Percentiles rank a stretch among this genome's conserved stretches.
Evolutionary conservation across 2,888 invertebrate genomes (phyloP).

Genomic region (Teleiodes luculella): DNA sequence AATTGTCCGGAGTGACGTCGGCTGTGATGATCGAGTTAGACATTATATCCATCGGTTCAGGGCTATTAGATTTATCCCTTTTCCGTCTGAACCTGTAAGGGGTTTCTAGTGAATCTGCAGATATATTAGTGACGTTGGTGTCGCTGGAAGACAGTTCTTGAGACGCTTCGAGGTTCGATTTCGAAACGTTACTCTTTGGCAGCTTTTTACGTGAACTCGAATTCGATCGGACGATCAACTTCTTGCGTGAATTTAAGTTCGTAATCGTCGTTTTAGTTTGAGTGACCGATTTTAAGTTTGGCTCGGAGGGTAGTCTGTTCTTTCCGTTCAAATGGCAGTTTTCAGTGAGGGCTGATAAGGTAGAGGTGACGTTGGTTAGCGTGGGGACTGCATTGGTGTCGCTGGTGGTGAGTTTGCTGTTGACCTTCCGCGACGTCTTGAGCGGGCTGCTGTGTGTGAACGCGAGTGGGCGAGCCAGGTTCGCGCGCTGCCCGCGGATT

Average conservation of each 20-base stretch:
- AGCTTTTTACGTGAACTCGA: conserved; percentile 65
- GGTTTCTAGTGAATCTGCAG: conserved; percentile 66
- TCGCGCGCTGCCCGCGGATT: conserved; percentile 69
- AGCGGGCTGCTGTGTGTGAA: conserved; percentile 63
- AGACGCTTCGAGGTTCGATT: conserved; percentile 50
- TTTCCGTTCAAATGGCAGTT: conserved; percentile 72
- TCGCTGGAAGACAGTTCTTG: conserved; percentile 73
- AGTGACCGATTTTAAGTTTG: conserved; percentile 51
- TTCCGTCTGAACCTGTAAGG: conserved; percentile 69
- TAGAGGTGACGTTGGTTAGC: conserved; percentile 60
- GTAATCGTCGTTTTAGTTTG: conserved; percentile 42
- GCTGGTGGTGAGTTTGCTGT: conserved; percentile 42
- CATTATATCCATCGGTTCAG: conserved; percentile 70
- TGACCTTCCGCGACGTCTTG: conserved; percentile 62
- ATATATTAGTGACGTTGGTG: conserved; percentile 71
- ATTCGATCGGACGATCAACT: conserved; percentile 63
- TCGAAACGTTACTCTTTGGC: conserved; percentile 53
- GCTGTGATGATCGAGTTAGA: conserved; percentile 63
- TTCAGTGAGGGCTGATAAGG: conserved; percentile 64
- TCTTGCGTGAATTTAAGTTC: conserved; percentile 56
- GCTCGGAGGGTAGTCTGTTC: conserved; percentile 62
- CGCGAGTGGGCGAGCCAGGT: conserved; percentile 57
- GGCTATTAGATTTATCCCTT: conserved; percentile 66
- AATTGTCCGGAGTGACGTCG: conserved; percentile 67
- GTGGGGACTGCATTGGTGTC: conserved; percentile 50